Evolutionary conservation across 53 echinoderm and acorn worm species (phyloP).

Genomic region (Hippasteria phrygiana): DNA sequence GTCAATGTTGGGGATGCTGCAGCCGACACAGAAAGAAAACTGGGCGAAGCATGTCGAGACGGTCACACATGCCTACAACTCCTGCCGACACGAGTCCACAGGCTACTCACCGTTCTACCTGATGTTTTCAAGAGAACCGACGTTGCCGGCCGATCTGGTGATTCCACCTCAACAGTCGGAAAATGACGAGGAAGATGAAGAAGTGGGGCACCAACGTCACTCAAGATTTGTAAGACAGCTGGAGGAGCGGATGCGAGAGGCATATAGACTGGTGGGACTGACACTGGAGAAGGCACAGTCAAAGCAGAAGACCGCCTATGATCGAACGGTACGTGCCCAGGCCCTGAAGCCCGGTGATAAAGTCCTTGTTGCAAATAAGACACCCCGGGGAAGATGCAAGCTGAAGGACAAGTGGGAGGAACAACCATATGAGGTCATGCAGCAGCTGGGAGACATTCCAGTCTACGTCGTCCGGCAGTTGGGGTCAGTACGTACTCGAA

Average conservation of each 20-base stretch:
- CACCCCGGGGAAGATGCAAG: slow-evolving; percentile 35
- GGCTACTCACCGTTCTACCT: slow-evolving; percentile 58
- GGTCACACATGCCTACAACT: slow-evolving; percentile 61
- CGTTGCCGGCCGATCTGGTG: slow-evolving; percentile 18
- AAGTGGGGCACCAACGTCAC: not conserved
- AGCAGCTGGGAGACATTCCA: not conserved
- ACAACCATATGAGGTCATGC: not conserved
- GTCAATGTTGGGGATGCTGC: slow-evolving; percentile 56
- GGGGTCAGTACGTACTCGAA: not conserved
- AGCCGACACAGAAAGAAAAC: slow-evolving; percentile 34
- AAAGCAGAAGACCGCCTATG: slow-evolving; percentile 14
- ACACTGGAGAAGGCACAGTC: not conserved
- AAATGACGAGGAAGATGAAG: too few relatives aligned
- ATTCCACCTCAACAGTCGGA: slow-evolving; percentile 1
- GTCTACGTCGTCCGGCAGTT: slow-evolving; percentile 21
- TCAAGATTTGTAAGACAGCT: slow-evolving; percentile 24
- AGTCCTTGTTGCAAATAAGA: slow-evolving; percentile 41
- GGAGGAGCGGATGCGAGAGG: not conserved
- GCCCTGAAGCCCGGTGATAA: not conserved
- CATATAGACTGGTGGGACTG: not conserved
- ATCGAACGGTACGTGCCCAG: not conserved
- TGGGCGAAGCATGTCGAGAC: slow-evolving; percentile 48
- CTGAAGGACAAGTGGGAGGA: slow-evolving; percentile 56
- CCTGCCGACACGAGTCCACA: slow-evolving; percentile 36
- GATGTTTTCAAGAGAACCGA: slow-evolving; percentile 43